Evolutionary conservation across 1,140 invertebrate species (phyloP), one percentile per base, ranked within the genome.

Genomic region (Hesperophylax magnus): DNA sequence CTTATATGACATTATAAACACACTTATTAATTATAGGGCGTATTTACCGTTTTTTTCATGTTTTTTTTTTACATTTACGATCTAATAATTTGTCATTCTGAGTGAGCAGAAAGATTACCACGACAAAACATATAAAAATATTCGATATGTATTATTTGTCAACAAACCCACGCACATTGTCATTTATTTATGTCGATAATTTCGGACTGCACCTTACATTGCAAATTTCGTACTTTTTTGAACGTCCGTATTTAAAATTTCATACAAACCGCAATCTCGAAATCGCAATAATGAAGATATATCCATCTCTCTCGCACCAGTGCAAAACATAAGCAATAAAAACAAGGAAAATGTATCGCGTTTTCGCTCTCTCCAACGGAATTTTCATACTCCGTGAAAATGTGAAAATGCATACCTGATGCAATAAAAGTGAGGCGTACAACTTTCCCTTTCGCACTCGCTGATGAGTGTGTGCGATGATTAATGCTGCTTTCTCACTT

Each of bases 401-500:
- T 17, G 39, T 47, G 24, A 65, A 65, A 65, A 65, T 17, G 24
- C 61, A 27, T 17, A 65, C 61, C 56, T 9, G 56, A 0, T 22
- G 56, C 56, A 47, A 47, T 0, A 47, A 47, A 14, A 47, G 39
- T 14, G 39, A 47, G 39, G 17, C 56, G 11, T 11, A 11, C n/a
- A 22, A 65, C 61, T 65, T 31, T 65, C 7, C 24, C 61, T 31
- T 65, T 65, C 61, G 20, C 61, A 24, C 61, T 2, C 61, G 61
- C 14, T 27, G 61, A 27, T 6, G 24, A 6, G 61, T 11, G 24
- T 5, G 61, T 5, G 31, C 2, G 24, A 31, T 18, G 1, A 58
- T 58, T 58, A 58, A 6, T 58, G 4, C n/a, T 58, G 20, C 61
- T 65, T 63, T 65, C 61, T 27, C 61, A 24, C 61, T 65, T 27